Conservation (phyloP, 2,888 invertebrate species). For the Tuta absoluta region DNA sequence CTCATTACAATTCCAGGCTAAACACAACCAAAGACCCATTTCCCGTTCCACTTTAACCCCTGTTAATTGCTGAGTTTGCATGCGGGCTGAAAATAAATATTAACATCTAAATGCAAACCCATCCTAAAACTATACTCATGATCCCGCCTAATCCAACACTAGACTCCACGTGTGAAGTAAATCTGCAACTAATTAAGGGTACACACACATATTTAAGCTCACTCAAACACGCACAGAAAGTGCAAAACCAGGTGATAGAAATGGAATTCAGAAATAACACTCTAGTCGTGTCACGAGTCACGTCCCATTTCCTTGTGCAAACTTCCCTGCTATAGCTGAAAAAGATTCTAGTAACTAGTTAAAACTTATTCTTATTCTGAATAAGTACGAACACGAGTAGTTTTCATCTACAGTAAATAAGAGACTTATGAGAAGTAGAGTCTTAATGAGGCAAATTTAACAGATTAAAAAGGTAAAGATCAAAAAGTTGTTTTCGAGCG, state of each 20-base stretch:
- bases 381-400: not conserved
- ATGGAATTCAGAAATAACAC: not conserved
- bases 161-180: conserved; percentile 45
- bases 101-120: conserved; percentile 14
- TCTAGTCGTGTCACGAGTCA: not conserved
- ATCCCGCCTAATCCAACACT: conserved; percentile 19
- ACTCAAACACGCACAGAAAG: not conserved
- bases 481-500: conserved; percentile 2
- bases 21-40: not conserved
- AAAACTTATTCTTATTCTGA: not conserved
- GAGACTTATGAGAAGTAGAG: conserved; percentile 1
- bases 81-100: conserved; percentile 9
- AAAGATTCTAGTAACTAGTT: not conserved
- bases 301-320: not conserved
- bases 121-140: conserved; percentile 19
- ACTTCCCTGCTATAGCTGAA: not conserved
- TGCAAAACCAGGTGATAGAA: not conserved
- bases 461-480: not conserved
- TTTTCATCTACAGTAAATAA: not conserved
- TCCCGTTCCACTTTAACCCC: not conserved
- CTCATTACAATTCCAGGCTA: not conserved
- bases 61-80: conserved; percentile 6
- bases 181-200: conserved; percentile 50
- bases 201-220: conserved; percentile 38
- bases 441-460: not conserved